Percentiles rank a stretch among this genome's conserved stretches.
Evolutionary conservation across 2,888 invertebrate genomes (phyloP).

Genomic region (Ochropleura leucogaster): DNA sequence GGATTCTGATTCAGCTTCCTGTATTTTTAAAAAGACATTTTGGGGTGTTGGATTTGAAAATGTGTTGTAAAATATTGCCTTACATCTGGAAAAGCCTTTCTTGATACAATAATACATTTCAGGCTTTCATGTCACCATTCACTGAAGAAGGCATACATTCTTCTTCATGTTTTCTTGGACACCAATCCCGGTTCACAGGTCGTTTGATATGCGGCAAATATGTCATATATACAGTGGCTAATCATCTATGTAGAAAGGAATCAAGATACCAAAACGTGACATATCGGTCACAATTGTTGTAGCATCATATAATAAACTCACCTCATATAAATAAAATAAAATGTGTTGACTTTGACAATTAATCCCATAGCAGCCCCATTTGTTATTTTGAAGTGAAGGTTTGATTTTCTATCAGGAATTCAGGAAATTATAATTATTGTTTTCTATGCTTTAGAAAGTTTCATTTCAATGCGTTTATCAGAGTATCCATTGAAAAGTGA

Average conservation of each 20-base stretch:
- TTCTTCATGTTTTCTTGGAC: background rate
- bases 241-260: background rate
- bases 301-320: background rate
- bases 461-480: no score
- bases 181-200: background rate
- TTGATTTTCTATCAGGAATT: background rate
- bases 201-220: background rate
- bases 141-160: background rate
- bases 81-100: background rate
- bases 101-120: background rate
- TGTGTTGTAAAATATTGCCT: background rate
- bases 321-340: background rate
- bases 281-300: background rate
- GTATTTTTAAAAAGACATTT: background rate
- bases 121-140: background rate
- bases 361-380: background rate
- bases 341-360: background rate
- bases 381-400: background rate
- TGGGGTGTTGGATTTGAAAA: background rate
- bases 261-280: background rate
- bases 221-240: background rate
- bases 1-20: background rate
- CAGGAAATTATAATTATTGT: background rate
- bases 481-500: no score
- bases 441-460: no score